Conservation (phyloP, 2,888 invertebrate genomes). For the Hirtodrosophila duncani region DNA sequence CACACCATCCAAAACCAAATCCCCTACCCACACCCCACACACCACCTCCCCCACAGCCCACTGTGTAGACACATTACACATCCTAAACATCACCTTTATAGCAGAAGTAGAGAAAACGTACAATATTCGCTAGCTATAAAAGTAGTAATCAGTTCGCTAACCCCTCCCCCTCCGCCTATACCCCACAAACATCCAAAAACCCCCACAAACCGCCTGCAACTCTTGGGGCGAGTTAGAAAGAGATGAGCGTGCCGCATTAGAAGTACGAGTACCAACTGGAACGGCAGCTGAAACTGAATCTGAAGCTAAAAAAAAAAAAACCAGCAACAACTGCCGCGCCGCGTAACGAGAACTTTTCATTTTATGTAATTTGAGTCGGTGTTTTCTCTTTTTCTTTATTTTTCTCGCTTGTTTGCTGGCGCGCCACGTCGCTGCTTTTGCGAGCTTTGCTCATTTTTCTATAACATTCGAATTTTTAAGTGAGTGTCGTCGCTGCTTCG, state of each 20-base stretch:
- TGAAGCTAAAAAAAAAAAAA: too few species aligned
- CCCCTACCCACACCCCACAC: constrained; percentile 40
- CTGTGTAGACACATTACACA: constrained; percentile 22
- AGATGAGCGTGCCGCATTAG: constrained; percentile 78
- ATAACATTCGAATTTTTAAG: constrained; percentile 68
- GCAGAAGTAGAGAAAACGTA: constrained; percentile 57
- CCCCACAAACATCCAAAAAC: constrained; percentile 3
- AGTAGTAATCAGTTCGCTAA: constrained; percentile 77
- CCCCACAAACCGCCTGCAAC: constrained; percentile 14
- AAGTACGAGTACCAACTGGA: constrained; percentile 43
- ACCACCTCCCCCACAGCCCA: constrained; percentile 5
- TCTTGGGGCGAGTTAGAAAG: constrained; percentile 76
- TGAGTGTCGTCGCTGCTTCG: constrained; percentile 56
- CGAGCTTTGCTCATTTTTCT: constrained; percentile 73
- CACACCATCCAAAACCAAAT: constrained; percentile 52
- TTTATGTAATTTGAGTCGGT: constrained; percentile 66
- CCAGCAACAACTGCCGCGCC: too few species aligned
- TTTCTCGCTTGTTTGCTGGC: background rate
- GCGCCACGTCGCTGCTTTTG: constrained; percentile 3
- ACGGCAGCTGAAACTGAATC: constrained; percentile 51
- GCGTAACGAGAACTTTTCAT: constrained; percentile 72
- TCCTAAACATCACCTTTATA: constrained; percentile 53
- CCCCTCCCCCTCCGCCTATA: constrained; percentile 7
- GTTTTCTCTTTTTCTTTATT: constrained; percentile 34
- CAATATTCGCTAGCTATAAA: constrained; percentile 77